These are phyloP conservation scores for Campoplex capitator DNA, from an alignment of 2,888 invertebrate genomes.

Conservation along the genomic window DNA sequence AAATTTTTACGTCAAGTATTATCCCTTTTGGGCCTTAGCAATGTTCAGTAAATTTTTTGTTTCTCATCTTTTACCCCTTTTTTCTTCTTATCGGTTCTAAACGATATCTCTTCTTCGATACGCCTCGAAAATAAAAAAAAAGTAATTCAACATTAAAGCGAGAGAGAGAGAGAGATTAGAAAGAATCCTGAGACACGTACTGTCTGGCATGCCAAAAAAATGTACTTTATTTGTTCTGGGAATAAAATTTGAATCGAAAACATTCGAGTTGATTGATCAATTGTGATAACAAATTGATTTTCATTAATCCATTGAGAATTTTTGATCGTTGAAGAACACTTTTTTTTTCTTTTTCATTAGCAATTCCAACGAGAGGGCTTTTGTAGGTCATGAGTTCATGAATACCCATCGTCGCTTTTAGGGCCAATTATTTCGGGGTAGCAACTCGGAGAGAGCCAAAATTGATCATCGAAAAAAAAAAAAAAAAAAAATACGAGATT, in stretches of 20 bases:
- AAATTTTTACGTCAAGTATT: constrained; percentile 48
- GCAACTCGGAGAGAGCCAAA: constrained; percentile 13
- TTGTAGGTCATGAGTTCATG: constrained; percentile 22
- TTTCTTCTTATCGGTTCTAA: not conserved
- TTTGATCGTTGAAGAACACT: not conserved
- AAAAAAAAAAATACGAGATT: not conserved
- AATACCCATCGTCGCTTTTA: constrained; percentile 24
- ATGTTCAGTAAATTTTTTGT: not conserved
- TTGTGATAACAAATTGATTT: not conserved
- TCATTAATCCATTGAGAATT: not conserved
- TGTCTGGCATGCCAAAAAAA: not conserved
- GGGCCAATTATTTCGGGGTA: constrained; percentile 13
- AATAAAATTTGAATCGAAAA: not conserved
- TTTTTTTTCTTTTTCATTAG: not conserved
- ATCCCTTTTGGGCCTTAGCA: constrained; percentile 22
- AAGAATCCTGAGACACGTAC: not conserved
- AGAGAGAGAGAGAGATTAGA: not conserved
- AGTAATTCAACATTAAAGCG: not conserved
- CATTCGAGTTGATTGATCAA: not conserved
- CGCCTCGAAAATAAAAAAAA: not conserved
- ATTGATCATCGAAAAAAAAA: not conserved
- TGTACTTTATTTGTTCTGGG: not conserved
- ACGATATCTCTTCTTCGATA: not conserved
- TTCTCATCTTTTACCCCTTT: not conserved
- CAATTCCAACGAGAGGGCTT: constrained; percentile 14